Evolutionary conservation across 2,888 invertebrate genomes (phyloP).

Genomic region (Acanthococcus lagerstroemiae): DNA sequence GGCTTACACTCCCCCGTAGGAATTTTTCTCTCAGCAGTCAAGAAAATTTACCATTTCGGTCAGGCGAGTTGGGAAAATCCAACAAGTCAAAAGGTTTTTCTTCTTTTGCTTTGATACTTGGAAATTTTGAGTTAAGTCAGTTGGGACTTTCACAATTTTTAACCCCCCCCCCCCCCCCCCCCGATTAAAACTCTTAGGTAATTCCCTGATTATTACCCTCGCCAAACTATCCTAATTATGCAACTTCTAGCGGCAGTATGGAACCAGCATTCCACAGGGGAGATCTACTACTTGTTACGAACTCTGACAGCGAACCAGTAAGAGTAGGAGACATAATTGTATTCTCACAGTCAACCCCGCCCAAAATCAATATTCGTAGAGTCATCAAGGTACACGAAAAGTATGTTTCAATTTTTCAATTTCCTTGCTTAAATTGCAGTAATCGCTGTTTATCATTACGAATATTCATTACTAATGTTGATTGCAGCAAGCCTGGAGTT

Average conservation of each 20-base stretch:
- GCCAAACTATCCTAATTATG: no score
- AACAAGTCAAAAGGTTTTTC: no score
- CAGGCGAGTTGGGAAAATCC: no score
- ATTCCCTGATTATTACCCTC: no score
- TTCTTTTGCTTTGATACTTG: no score
- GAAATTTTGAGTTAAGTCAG: no score
- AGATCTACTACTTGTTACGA: constrained; percentile 9
- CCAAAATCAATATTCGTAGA: neutral
- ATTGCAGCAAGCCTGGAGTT: neutral
- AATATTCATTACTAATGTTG: neutral
- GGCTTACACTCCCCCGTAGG: no score
- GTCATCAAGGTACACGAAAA: constrained; percentile 11
- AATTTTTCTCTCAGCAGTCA: no score
- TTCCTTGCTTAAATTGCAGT: neutral
- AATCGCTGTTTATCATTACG: neutral
- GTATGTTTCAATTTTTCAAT: constrained; percentile 2
- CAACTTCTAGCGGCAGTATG: constrained; percentile 11
- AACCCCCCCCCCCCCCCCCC: no score
- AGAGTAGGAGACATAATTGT: constrained; percentile 1
- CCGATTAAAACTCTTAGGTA: no score
- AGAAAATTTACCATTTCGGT: no score
- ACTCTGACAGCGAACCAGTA: neutral
- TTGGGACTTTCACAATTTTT: no score
- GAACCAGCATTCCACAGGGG: constrained; percentile 15
- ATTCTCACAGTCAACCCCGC: neutral